Conservation (phyloP, 2,888 invertebrate species). For the Serripes groenlandicus region DNA sequence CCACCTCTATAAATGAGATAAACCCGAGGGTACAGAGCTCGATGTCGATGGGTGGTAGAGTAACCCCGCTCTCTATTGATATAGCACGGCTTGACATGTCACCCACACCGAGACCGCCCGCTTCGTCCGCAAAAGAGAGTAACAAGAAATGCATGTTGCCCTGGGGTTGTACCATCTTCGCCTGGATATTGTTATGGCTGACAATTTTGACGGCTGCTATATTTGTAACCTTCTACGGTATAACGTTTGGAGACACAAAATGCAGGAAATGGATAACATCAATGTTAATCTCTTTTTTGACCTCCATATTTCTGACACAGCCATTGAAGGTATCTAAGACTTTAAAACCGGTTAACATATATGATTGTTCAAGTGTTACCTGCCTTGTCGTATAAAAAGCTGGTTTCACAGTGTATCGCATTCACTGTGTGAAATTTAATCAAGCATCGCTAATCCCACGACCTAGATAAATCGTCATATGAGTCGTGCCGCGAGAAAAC, state of each 20-base stretch:
- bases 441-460: too few relatives aligned
- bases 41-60: conserved; percentile 44
- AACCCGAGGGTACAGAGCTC: conserved; percentile 68
- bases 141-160: conserved; percentile 83
- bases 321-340: conserved; percentile 88
- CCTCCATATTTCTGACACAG: conserved; percentile 87
- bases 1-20: conserved; percentile 71
- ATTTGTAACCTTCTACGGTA: conserved; percentile 87
- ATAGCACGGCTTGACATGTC: conserved; percentile 61
- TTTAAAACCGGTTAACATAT: too few relatives aligned
- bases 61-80: conserved; percentile 64
- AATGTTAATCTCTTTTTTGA: conserved; percentile 87
- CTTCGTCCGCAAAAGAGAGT: conserved; percentile 59
- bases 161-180: conserved; percentile 85
- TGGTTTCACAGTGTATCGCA: too few relatives aligned
- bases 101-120: background rate
- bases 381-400: too few relatives aligned
- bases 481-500: too few relatives aligned
- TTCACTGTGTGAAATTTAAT: too few relatives aligned
- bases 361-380: too few relatives aligned
- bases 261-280: conserved; percentile 87
- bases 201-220: conserved; percentile 84
- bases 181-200: conserved; percentile 86
- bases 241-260: conserved; percentile 87
- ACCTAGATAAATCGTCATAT: too few relatives aligned